phyloP scores from a whole-genome alignment of 2,888 invertebrate genomes.

The Ophion obscuratus region DNA sequence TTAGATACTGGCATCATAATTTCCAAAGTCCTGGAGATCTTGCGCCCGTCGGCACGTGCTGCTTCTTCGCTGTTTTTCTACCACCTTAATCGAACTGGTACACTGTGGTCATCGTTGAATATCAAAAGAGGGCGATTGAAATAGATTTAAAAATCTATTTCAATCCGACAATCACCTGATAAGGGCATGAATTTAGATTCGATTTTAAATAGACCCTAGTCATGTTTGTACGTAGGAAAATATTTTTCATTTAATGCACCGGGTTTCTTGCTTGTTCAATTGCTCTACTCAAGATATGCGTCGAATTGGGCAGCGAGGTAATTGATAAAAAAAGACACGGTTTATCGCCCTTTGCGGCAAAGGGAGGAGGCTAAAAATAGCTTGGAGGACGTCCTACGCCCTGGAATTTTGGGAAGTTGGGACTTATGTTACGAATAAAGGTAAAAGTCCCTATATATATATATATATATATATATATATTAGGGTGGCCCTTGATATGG shows the following conservation, averaged over 20 bases:
- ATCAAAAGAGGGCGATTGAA: background rate
- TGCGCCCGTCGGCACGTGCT: background rate
- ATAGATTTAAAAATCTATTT: slow-evolving; percentile 5
- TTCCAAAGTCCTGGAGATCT: slow-evolving; percentile 4
- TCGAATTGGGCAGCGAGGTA: too few relatives aligned
- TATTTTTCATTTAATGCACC: too few relatives aligned
- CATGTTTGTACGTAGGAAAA: too few relatives aligned
- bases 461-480: too few relatives aligned
- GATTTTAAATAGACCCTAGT: too few relatives aligned
- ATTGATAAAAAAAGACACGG: background rate
- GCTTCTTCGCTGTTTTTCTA: background rate
- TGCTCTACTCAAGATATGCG: too few relatives aligned
- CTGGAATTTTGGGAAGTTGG: slow-evolving; percentile 50
- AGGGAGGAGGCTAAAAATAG: slow-evolving; percentile 45
- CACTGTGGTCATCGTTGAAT: background rate
- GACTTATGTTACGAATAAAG: slow-evolving; percentile 26
- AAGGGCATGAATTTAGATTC: too few relatives aligned
- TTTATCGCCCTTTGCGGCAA: slow-evolving; percentile 6
- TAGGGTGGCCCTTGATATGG: too few relatives aligned
- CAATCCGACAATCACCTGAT: too few relatives aligned
- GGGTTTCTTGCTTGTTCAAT: too few relatives aligned
- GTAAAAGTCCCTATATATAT: slow-evolving; percentile 43
- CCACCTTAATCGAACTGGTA: background rate
- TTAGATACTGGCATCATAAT: slow-evolving; percentile 18
- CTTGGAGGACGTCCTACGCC: slow-evolving; percentile 41